Evolutionary conservation across 2,888 invertebrate species (phyloP), one percentile per base, ranked within the genome.

Genomic region (Metellina segmentata): DNA sequence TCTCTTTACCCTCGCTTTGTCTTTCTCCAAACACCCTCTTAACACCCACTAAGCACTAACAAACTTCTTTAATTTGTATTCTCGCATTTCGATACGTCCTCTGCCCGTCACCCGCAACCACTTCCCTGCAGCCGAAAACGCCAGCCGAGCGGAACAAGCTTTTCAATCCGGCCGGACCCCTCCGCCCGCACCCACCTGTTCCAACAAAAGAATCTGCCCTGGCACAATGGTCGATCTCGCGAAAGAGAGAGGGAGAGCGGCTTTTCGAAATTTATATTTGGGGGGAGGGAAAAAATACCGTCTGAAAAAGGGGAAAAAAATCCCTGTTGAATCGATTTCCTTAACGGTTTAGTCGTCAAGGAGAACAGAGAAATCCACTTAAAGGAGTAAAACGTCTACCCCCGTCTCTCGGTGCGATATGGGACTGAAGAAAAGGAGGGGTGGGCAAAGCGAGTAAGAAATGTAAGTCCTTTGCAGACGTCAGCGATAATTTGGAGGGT

Each of bases 321-420:
- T 48, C 72, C 85, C 77, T 86, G 85, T 89, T 34, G 89, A 89
- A 91, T 91, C 91, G 91, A 91, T 91, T 87, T 71, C 87, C 83
- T 83, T 91, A 82, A 91, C 87, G 91, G 91, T 91, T 91, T 91
- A 91, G 87, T 91, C 91, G 91, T 91, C 91, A 91, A 82, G 78
- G 78, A 72, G 91, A 91, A 91, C 91, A 91, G 82, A 91, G 91
- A 91, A 91, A 91, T 87, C 91, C 91, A 91, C 91, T 91, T 91
- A 91, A 83, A 91, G 91, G 82, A 91, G 87, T 91, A 91, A 91
- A 91, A 91, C 87, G 91, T 48, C 82, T 71, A 61, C 79, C 70
- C 49, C 70, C 53, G 49, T 20, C 70, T 61, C 16, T n/a, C 53
- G 74, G 49, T n/a, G 74, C 34, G 69, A 52, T 72, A 69, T 51